Percentiles rank a stretch among this genome's conserved stretches.
phyloP scores from a whole-genome alignment of 2,797 vertebrate species.

The Anguilla megastoma region DNA sequence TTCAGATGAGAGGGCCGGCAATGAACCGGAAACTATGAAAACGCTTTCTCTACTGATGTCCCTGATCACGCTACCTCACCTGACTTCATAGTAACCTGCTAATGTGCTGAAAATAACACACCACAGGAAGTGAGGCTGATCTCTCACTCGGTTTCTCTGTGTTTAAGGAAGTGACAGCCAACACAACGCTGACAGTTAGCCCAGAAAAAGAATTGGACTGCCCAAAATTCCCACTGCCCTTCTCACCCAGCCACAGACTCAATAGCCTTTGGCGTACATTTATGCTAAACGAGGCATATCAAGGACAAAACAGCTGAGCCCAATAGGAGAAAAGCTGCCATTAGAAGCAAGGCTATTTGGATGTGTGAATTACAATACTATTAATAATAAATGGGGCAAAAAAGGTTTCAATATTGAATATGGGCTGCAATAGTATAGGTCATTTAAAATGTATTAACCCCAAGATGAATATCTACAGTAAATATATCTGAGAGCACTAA shows the following conservation, averaged over 20 bases:
- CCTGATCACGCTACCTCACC: not conserved
- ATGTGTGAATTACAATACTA: not conserved
- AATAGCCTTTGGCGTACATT: constrained; percentile 9
- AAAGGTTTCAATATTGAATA: not conserved
- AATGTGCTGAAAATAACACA: not conserved
- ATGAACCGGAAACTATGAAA: not conserved
- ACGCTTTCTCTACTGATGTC: not conserved
- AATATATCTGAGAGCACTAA: not conserved
- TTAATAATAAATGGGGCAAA: not conserved
- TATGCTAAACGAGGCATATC: constrained; percentile 4
- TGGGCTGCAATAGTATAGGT: not conserved
- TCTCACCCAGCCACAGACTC: not conserved
- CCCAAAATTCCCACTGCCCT: not conserved
- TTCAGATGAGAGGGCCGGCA: not conserved
- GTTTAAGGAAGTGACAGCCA: not conserved
- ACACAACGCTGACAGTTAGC: not conserved
- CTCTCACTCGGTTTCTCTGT: not conserved
- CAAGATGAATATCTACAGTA: not conserved
- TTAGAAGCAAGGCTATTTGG: not conserved
- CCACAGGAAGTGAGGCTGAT: not conserved
- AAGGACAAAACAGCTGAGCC: constrained; percentile 8
- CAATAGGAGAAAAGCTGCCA: not conserved
- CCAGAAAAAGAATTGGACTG: constrained; percentile 22
- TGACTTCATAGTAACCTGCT: not conserved
- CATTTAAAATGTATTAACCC: not conserved